A percentile compares a stretch with the other conserved stretches of the same genome.
Evolutionary conservation across 2,113 vertebrate genomes (phyloP).

Genomic region (Lepus timidus): DNA sequence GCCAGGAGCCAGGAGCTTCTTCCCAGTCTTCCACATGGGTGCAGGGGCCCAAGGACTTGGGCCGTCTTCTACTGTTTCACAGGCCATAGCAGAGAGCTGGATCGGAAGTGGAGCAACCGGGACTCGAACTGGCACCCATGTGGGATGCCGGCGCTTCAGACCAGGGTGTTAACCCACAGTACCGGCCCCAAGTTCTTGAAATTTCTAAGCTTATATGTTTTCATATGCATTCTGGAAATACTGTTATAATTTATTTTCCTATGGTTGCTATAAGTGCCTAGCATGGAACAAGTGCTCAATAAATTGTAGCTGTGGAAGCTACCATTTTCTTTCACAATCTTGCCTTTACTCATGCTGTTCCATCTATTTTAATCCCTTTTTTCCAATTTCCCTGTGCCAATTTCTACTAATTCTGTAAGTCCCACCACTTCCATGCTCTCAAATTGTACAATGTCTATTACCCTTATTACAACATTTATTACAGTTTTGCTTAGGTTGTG

Average conservation of each 20-base stretch:
- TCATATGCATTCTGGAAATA: not conserved
- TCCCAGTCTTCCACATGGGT: too few species aligned
- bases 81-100: too few species aligned
- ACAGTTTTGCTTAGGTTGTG: not conserved
- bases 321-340: not conserved
- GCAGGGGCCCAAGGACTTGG: too few species aligned
- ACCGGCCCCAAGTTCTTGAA: too few species aligned
- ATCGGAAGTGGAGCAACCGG: too few species aligned
- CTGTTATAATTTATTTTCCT: not conserved
- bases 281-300: not conserved
- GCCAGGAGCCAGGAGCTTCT: too few species aligned
- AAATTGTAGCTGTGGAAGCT: not conserved
- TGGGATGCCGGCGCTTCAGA: too few species aligned
- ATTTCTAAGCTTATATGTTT: not conserved
- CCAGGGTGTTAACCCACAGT: too few species aligned
- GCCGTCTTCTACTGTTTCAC: too few species aligned
- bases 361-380: not conserved
- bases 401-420: conserved; percentile 11
- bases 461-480: not conserved
- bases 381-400: not conserved
- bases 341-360: not conserved
- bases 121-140: too few species aligned
- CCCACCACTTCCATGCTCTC: not conserved
- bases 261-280: not conserved
- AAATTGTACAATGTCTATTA: not conserved